These are phyloP conservation scores for Odontesthes bonariensis DNA, from an alignment of 2,113 vertebrate genomes.

Conservation along the genomic window DNA sequence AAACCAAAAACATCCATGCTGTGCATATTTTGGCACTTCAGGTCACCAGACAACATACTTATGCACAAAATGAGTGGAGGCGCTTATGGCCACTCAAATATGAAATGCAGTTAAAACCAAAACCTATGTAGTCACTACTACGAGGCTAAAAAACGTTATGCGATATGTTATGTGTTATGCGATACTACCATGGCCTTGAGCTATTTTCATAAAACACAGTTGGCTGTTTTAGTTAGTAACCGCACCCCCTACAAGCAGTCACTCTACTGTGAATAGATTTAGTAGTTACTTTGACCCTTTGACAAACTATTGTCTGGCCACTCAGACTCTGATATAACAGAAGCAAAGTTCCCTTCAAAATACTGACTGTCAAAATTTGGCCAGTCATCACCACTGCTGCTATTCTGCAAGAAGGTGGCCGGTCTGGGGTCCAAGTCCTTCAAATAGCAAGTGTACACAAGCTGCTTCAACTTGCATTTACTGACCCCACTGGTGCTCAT, in stretches of 20 bases:
- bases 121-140: slow-evolving; percentile 64
- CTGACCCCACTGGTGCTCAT: slow-evolving; percentile 25
- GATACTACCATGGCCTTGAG: slow-evolving; percentile 51
- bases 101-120: slow-evolving; percentile 33
- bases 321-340: slow-evolving; percentile 61
- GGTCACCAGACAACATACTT: slow-evolving; percentile 14
- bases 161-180: slow-evolving; percentile 33
- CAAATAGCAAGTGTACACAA: slow-evolving; percentile 60
- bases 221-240: slow-evolving; percentile 57
- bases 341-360: slow-evolving; percentile 69
- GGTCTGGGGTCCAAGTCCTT: slow-evolving; percentile 72
- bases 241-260: slow-evolving; percentile 29
- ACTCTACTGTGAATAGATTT: slow-evolving; percentile 52
- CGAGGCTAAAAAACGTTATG: slow-evolving; percentile 23
- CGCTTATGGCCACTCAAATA: slow-evolving; percentile 40
- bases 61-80: slow-evolving; percentile 43
- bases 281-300: slow-evolving; percentile 69
- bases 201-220: slow-evolving; percentile 72
- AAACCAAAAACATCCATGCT: background rate
- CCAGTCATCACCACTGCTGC: slow-evolving; percentile 51
- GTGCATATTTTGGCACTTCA: background rate
- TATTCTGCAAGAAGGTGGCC: slow-evolving; percentile 17
- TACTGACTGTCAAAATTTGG: slow-evolving; percentile 51
- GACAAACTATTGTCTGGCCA: slow-evolving; percentile 65
- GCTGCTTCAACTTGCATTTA: slow-evolving; percentile 60